Conservation (phyloP, 1,140 invertebrate genomes). For the Thaumatotibia leucotreta region DNA sequence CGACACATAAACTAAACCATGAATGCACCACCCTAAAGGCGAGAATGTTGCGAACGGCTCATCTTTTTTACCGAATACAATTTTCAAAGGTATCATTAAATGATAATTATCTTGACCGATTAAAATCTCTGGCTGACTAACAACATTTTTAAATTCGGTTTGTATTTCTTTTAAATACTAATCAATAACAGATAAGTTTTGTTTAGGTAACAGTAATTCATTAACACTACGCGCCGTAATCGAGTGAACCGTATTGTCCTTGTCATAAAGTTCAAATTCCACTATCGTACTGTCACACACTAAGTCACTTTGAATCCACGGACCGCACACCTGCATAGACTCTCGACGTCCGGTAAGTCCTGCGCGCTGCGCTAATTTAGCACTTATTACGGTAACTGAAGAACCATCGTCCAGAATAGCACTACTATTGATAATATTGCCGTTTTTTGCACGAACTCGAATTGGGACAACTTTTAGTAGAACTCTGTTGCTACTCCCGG, state of each 20-base stretch:
- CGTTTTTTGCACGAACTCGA: background rate
- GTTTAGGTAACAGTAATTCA: background rate
- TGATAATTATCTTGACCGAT: conserved; percentile 12
- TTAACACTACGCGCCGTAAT: background rate
- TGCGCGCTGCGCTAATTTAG: background rate
- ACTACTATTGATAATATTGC: background rate
- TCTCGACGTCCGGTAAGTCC: background rate
- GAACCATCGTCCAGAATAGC: conserved; percentile 7
- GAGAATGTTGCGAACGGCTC: background rate
- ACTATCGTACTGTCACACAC: background rate
- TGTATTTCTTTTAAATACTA: background rate
- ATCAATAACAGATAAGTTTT: background rate
- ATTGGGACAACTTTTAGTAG: background rate
- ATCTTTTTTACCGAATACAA: background rate
- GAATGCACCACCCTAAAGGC: conserved; percentile 3
- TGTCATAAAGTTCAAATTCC: background rate
- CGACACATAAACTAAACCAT: background rate
- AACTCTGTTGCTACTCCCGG: background rate
- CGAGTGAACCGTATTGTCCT: background rate
- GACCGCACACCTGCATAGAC: background rate
- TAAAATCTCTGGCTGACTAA: conserved; percentile 1
- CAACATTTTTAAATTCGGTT: background rate
- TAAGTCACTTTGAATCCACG: background rate
- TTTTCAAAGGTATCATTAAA: background rate
- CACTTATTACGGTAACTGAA: background rate